These are phyloP conservation scores for Drosophila jambulina DNA, from an alignment of 1,140 invertebrate species.

Conservation along the genomic window DNA sequence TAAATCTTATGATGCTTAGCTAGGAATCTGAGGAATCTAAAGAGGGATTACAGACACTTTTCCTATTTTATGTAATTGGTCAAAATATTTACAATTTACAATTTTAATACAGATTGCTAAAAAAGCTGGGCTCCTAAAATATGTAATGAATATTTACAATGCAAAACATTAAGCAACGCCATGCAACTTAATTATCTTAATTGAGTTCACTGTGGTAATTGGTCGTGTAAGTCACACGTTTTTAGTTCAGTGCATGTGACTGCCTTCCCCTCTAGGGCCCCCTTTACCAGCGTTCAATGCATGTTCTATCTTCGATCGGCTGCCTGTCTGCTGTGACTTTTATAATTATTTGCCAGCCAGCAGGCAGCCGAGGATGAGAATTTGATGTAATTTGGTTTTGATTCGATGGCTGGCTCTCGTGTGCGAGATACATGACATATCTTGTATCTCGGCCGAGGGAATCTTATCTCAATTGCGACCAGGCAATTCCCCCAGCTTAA, in stretches of 20 bases:
- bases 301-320: constrained; percentile 80
- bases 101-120: neutral
- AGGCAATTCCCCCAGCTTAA: constrained; percentile 60
- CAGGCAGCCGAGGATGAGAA: constrained; percentile 51
- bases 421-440: constrained; percentile 82
- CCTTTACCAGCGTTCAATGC: constrained; percentile 49
- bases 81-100: neutral
- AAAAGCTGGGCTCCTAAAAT: neutral
- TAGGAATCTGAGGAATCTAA: rapidly evolving
- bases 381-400: constrained; percentile 79
- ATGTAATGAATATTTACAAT: neutral
- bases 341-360: constrained; percentile 77
- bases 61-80: no score
- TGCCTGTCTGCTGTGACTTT: constrained; percentile 63
- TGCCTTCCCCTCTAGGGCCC: neutral
- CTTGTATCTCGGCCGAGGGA: constrained; percentile 72
- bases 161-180: neutral
- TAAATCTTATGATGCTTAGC: neutral
- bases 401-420: constrained; percentile 42
- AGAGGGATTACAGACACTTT: no score
- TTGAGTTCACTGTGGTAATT: neutral
- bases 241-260: constrained; percentile 21
- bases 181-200: neutral
- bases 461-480: constrained; percentile 83
- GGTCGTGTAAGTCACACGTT: neutral